A percentile compares a stretch with the other conserved stretches of the same genome.
These are phyloP conservation scores for Pseudorasbora parva DNA, from an alignment of 2,113 vertebrate species.

Conservation along the genomic window DNA sequence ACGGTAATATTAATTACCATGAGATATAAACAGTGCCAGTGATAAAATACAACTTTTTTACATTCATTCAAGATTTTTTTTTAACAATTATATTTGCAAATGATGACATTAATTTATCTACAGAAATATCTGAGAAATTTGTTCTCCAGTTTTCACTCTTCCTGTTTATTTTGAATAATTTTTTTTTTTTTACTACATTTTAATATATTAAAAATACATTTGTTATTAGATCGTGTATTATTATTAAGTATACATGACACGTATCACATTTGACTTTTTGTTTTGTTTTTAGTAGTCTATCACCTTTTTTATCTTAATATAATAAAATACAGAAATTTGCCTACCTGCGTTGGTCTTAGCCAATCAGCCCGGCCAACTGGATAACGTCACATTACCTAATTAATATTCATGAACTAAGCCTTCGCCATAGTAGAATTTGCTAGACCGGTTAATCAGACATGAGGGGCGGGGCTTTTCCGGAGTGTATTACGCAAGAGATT, in stretches of 20 bases:
- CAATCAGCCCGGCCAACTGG: neutral
- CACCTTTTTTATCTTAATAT: neutral
- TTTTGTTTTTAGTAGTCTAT: neutral
- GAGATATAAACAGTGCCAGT: neutral
- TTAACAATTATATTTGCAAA: no score
- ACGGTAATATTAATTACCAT: neutral
- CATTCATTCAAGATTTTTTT: no score
- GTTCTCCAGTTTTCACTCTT: no score
- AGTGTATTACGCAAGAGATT: neutral
- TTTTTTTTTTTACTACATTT: no score
- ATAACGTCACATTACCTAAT: neutral
- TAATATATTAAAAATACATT: no score
- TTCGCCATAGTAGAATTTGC: neutral
- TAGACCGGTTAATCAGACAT: neutral
- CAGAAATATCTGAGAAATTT: no score
- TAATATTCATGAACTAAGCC: constrained; percentile 2
- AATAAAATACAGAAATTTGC: neutral
- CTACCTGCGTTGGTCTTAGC: neutral
- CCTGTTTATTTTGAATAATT: no score
- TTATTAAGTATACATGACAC: no score
- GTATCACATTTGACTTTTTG: neutral
- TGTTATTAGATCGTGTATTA: no score
- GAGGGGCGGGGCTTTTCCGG: neutral
- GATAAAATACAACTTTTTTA: no score
- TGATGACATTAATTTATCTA: no score